Percentiles rank a stretch among this genome's conserved stretches.
phyloP scores from a whole-genome alignment of 2,888 invertebrate species.

The Hylaea fasciaria region DNA sequence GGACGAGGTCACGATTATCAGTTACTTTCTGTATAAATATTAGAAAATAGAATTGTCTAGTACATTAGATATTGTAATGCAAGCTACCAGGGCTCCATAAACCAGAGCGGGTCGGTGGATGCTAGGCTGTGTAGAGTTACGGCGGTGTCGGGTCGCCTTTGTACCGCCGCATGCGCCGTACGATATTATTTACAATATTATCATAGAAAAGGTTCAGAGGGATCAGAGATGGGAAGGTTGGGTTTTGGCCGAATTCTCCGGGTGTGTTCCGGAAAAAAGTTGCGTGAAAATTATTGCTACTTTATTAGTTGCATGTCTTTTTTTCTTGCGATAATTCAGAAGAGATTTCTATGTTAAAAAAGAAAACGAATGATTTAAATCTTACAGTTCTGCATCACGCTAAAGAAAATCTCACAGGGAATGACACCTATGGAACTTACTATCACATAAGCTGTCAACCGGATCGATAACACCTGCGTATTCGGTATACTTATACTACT shows the following conservation, averaged over 20 bases:
- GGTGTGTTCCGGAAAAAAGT: neutral
- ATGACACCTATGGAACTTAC: no score
- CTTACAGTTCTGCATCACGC: no score
- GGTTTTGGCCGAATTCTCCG: neutral
- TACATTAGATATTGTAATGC: conserved; percentile 17
- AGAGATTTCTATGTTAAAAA: no score
- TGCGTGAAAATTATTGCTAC: neutral
- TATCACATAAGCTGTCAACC: no score
- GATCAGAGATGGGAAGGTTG: conserved; percentile 3
- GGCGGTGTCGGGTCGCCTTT: conserved; percentile 68
- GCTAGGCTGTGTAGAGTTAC: conserved; percentile 72
- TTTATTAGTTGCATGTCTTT: no score
- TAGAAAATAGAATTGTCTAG: no score
- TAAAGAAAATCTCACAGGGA: no score
- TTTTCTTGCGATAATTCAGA: no score
- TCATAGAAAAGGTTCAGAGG: conserved; percentile 20
- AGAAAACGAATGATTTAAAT: no score
- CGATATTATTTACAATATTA: conserved; percentile 33
- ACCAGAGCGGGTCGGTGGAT: conserved; percentile 57
- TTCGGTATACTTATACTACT: no score
- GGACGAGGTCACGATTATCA: no score
- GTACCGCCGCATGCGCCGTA: conserved; percentile 40
- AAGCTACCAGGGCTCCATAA: conserved; percentile 23
- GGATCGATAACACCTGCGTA: no score
- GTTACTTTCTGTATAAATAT: neutral